Conservation (phyloP, 2,888 invertebrate genomes). For the Adineta ricciae region DNA sequence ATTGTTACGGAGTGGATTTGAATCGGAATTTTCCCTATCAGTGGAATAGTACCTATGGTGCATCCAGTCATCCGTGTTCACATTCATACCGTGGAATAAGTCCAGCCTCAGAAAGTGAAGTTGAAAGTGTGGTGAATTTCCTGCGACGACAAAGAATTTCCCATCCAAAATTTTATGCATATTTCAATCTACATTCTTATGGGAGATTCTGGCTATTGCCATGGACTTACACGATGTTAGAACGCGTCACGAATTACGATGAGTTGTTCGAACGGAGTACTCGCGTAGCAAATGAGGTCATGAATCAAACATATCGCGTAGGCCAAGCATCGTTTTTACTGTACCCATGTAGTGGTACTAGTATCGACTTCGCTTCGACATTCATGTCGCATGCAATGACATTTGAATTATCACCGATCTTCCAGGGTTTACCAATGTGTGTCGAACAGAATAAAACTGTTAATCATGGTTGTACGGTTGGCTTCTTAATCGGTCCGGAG, state of each 20-base stretch:
- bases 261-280: background rate
- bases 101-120: constrained; percentile 27
- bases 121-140: constrained; percentile 8
- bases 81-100: constrained; percentile 24
- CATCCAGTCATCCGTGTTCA: constrained; percentile 23
- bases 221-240: constrained; percentile 20
- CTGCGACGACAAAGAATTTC: background rate
- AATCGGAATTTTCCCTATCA: constrained; percentile 33
- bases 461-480: background rate
- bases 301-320: background rate
- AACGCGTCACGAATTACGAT: background rate
- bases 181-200: constrained; percentile 32
- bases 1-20: constrained; percentile 30
- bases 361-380: constrained; percentile 11
- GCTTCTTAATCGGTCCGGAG: background rate
- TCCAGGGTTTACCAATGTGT: background rate
- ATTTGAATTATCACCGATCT: background rate
- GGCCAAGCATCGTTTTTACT: background rate
- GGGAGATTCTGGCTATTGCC: constrained; percentile 31
- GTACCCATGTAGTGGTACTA: background rate
- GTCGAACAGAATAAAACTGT: background rate
- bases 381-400: background rate
- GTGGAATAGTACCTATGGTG: constrained; percentile 26
- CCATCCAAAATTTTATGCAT: background rate
- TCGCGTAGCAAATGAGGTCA: background rate